A percentile compares a stretch with the other conserved stretches of the same genome.
These are phyloP conservation scores for Drepana falcataria DNA, from an alignment of 2,888 invertebrate genomes.

Conservation along the genomic window DNA sequence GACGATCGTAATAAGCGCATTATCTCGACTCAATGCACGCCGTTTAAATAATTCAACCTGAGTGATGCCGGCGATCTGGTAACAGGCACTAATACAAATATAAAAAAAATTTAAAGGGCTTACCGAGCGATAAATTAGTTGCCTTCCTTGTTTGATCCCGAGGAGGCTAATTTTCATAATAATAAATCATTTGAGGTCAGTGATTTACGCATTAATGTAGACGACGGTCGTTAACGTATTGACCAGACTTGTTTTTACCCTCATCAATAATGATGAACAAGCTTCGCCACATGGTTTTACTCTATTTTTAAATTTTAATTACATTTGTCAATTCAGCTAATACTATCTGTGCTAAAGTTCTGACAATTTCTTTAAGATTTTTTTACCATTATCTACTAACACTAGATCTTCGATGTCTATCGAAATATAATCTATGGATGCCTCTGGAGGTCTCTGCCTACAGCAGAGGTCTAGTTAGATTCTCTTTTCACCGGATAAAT, in stretches of 20 bases:
- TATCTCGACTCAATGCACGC: not conserved
- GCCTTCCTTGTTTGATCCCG: conserved; percentile 10
- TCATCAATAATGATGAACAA: conserved; percentile 26
- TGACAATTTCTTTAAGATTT: too few species aligned
- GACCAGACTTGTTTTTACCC: conserved; percentile 23
- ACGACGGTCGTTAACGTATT: conserved; percentile 16
- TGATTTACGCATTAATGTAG: conserved; percentile 25
- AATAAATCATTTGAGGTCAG: conserved; percentile 39
- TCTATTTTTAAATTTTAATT: too few species aligned
- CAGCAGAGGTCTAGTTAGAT: too few species aligned
- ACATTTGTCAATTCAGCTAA: too few species aligned
- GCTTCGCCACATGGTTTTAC: too few species aligned
- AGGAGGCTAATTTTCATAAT: conserved; percentile 23
- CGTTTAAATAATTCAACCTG: conserved; percentile 16
- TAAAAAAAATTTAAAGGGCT: conserved; percentile 15
- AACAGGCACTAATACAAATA: conserved; percentile 14
- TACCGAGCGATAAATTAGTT: conserved; percentile 17
- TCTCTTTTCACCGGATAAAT: too few species aligned
- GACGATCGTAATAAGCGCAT: too few species aligned
- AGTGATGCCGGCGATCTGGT: conserved; percentile 8
- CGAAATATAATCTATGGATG: too few species aligned
- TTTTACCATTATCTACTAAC: too few species aligned
- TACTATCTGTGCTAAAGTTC: too few species aligned
- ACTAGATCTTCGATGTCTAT: too few species aligned
- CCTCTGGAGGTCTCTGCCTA: too few species aligned